Percentiles rank a stretch among this genome's conserved stretches.
Conservation (phyloP, 2,888 invertebrate genomes). For the Carabus problematicus region DNA sequence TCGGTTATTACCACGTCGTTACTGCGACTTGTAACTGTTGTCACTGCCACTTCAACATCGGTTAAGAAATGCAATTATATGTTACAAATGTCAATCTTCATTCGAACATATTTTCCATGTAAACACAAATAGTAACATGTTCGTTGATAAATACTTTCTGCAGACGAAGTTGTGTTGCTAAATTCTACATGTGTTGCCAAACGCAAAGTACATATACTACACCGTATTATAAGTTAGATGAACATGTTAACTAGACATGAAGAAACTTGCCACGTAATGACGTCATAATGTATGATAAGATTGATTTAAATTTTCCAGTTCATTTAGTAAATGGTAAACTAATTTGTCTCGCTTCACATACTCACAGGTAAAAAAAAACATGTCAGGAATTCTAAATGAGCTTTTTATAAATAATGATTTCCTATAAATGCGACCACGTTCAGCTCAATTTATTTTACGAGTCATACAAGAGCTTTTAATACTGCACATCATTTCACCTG, state of each 20-base stretch:
- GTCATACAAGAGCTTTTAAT: slow-evolving; percentile 23
- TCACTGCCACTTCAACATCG: slow-evolving; percentile 10
- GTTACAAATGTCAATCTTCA: too few relatives aligned
- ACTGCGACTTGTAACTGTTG: slow-evolving; percentile 23
- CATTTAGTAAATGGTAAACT: slow-evolving; percentile 30
- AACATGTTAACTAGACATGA: too few relatives aligned
- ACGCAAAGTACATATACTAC: too few relatives aligned
- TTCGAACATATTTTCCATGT: too few relatives aligned
- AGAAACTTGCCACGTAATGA: too few relatives aligned
- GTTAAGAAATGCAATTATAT: slow-evolving; percentile 1
- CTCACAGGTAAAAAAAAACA: slow-evolving; percentile 16
- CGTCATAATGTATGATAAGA: slow-evolving; percentile 6
- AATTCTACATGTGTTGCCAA: too few relatives aligned
- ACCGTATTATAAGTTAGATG: too few relatives aligned
- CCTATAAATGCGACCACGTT: slow-evolving; percentile 20
- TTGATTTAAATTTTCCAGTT: slow-evolving; percentile 32
- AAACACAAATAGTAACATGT: too few relatives aligned
- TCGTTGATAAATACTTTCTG: too few relatives aligned
- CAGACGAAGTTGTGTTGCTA: too few relatives aligned
- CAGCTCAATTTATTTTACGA: slow-evolving; percentile 28
- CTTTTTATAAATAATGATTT: slow-evolving; percentile 36
- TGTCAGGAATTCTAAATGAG: slow-evolving; percentile 29
- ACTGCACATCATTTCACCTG: slow-evolving; percentile 21
- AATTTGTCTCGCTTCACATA: slow-evolving; percentile 36
- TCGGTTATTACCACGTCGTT: slow-evolving; percentile 22